phyloP scores from a whole-genome alignment of 2,113 vertebrate genomes.

The Melozone crissalis region DNA sequence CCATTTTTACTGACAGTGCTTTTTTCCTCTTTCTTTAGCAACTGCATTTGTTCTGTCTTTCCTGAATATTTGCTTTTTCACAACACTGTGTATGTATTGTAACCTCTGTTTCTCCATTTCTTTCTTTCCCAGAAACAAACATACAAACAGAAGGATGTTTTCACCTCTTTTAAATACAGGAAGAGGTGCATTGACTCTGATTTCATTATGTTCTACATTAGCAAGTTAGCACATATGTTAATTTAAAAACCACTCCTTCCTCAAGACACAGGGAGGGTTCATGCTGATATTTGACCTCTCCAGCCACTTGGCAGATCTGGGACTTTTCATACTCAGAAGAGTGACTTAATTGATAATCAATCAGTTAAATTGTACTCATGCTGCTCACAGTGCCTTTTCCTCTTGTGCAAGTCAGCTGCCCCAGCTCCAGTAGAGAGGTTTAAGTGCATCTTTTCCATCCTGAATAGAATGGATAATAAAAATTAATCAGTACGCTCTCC shows the following conservation, averaged over 20 bases:
- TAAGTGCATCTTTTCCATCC: background rate
- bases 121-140: background rate
- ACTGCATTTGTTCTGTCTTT: background rate
- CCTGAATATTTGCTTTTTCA: background rate
- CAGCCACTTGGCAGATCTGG: conserved; percentile 18
- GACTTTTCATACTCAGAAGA: conserved; percentile 1
- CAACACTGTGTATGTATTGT: background rate
- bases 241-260: background rate
- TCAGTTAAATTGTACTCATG: background rate
- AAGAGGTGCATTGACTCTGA: background rate
- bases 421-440: background rate
- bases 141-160: background rate
- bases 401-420: background rate
- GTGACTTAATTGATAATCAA: conserved; percentile 39
- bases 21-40: background rate
- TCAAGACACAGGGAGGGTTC: background rate
- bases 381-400: conserved; percentile 1
- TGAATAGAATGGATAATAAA: background rate
- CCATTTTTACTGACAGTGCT: background rate
- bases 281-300: conserved; percentile 26
- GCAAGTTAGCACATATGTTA: background rate
- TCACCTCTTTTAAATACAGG: background rate
- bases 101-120: background rate
- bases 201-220: background rate
- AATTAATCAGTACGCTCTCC: background rate